A percentile compares a stretch with the other conserved stretches of the same genome.
phyloP scores from a whole-genome alignment of 2,888 invertebrate species.

The Sussaba pulchella region DNA sequence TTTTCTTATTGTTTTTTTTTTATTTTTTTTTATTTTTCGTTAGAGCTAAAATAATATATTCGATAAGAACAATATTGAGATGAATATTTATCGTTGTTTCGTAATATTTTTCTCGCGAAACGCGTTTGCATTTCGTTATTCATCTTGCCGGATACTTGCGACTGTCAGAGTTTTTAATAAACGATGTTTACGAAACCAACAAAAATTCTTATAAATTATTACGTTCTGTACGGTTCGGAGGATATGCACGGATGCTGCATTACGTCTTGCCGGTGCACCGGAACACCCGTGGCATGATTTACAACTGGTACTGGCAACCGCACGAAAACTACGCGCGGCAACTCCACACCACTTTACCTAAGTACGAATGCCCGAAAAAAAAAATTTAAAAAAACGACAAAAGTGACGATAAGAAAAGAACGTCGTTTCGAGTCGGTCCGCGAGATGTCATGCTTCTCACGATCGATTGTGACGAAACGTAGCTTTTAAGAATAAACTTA shows the following conservation, averaged over 20 bases:
- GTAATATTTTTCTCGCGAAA: constrained; percentile 18
- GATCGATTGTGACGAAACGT: background rate
- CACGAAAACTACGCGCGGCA: background rate
- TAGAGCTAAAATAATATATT: no score
- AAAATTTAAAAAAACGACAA: background rate
- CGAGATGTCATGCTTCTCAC: background rate
- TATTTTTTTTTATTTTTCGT: background rate
- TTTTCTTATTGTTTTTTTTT: background rate
- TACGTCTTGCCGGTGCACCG: constrained; percentile 38
- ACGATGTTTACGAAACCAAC: constrained; percentile 64
- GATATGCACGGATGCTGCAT: constrained; percentile 49
- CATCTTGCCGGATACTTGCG: background rate
- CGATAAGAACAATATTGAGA: background rate
- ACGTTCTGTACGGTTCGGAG: constrained; percentile 43
- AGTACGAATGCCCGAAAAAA: constrained; percentile 38
- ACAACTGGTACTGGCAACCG: constrained; percentile 47
- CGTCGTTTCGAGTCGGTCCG: background rate
- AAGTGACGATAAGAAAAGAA: constrained; percentile 13
- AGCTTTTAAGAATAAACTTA: no score
- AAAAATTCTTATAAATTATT: constrained; percentile 63
- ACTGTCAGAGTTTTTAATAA: constrained; percentile 48
- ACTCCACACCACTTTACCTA: constrained; percentile 55
- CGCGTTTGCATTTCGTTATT: constrained; percentile 10
- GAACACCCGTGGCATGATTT: constrained; percentile 57
- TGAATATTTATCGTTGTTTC: background rate